These are phyloP conservation scores for Limnodromus scolopaceus DNA, from an alignment of 2,797 vertebrate species.

Conservation along the genomic window DNA sequence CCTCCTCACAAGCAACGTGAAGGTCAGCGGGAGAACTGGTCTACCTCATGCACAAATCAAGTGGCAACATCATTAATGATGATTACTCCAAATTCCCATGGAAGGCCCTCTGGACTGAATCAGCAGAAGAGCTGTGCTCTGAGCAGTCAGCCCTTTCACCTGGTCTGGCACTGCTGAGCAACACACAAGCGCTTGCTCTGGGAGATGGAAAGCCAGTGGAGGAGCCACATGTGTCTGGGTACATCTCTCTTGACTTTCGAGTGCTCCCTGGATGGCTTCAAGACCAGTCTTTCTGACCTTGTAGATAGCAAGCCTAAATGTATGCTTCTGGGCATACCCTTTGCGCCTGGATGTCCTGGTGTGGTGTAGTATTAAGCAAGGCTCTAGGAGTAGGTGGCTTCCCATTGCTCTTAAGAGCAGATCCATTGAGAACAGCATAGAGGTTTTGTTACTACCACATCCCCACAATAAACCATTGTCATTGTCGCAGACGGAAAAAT, in stretches of 20 bases:
- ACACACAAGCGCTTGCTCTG: background rate
- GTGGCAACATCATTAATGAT: background rate
- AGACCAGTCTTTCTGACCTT: background rate
- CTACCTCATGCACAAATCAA: background rate
- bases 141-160: background rate
- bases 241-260: background rate
- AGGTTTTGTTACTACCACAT: background rate
- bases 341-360: background rate
- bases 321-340: background rate
- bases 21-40: background rate
- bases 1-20: background rate
- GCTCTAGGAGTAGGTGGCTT: background rate
- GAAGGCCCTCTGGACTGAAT: background rate
- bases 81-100: background rate
- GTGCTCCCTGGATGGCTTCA: background rate
- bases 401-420: background rate
- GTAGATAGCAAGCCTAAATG: background rate
- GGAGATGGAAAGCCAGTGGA: background rate
- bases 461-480: accelerated
- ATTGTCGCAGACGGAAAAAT: background rate
- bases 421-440: background rate
- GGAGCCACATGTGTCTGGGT: background rate
- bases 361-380: background rate
- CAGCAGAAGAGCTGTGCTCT: background rate
- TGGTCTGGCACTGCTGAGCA: background rate